phyloP scores from a whole-genome alignment of 2,113 vertebrate species.

The Falco punctatus region DNA sequence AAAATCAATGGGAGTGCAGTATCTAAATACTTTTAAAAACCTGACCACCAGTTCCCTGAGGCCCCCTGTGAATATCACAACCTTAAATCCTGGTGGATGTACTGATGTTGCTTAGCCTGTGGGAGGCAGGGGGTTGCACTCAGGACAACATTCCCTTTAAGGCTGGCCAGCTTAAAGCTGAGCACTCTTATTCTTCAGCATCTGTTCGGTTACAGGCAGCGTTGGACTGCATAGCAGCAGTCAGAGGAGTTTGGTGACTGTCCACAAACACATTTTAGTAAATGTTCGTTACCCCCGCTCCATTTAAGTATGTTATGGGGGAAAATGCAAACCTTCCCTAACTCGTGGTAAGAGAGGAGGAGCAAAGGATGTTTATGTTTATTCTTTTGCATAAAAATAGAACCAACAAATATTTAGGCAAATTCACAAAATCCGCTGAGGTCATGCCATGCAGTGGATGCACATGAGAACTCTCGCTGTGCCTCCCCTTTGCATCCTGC shows the following conservation, averaged over 20 bases:
- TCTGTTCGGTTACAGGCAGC: not conserved
- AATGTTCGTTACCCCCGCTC: not conserved
- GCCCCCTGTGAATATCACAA: not conserved
- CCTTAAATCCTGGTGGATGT: slow-evolving; percentile 34
- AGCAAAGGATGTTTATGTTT: not conserved
- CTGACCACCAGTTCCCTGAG: slow-evolving; percentile 9
- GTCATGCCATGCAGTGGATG: not conserved
- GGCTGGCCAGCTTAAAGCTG: not conserved
- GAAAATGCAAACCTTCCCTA: not conserved
- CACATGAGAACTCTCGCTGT: accelerated
- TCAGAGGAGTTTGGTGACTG: not conserved
- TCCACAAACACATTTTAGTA: not conserved
- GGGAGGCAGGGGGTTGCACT: not conserved
- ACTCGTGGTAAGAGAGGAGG: not conserved
- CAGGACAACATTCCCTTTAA: not conserved
- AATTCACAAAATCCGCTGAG: not conserved
- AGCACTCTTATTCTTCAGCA: not conserved
- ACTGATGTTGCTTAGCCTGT: not conserved
- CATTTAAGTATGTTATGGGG: not conserved
- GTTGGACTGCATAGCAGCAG: not conserved
- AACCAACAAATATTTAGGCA: not conserved
- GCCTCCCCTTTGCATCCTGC: not conserved
- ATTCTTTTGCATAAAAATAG: not conserved
- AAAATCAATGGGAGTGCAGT: slow-evolving; percentile 34
- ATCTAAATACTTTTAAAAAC: slow-evolving; percentile 49